Evolutionary conservation across 2,797 vertebrate genomes (phyloP).

Genomic region (Oreochromis grahami): DNA sequence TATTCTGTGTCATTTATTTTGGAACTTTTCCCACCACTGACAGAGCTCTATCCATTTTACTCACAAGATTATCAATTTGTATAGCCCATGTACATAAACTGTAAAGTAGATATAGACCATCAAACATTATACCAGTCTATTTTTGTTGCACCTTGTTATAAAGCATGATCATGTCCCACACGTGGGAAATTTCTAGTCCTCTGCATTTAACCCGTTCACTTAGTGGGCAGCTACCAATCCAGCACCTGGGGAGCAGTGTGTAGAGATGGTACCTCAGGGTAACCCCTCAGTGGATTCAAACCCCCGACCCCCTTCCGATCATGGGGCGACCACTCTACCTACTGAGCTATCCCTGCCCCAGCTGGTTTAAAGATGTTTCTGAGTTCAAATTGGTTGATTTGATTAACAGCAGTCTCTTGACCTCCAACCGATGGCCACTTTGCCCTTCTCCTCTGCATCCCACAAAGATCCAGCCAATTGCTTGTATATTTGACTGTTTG

Average conservation of each 20-base stretch:
- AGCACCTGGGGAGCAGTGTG: background rate
- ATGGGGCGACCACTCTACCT: background rate
- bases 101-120: too few species aligned
- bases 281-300: background rate
- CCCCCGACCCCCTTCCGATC: background rate
- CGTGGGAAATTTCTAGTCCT: background rate
- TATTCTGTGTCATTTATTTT: too few species aligned
- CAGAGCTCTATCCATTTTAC: too few species aligned
- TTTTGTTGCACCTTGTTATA: too few species aligned
- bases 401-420: background rate
- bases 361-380: accelerated
- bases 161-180: too few species aligned
- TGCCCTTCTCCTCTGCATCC: background rate
- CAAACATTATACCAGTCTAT: too few species aligned
- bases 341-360: background rate
- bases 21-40: too few species aligned
- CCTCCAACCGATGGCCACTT: background rate
- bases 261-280: background rate
- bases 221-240: background rate
- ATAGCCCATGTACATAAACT: too few species aligned
- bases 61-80: too few species aligned
- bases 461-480: too few species aligned
- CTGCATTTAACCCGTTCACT: background rate
- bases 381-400: background rate
- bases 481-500: too few species aligned